Conservation (phyloP, 35 echinoderm and acorn worm species). For the Nesometra sesokonis region DNA sequence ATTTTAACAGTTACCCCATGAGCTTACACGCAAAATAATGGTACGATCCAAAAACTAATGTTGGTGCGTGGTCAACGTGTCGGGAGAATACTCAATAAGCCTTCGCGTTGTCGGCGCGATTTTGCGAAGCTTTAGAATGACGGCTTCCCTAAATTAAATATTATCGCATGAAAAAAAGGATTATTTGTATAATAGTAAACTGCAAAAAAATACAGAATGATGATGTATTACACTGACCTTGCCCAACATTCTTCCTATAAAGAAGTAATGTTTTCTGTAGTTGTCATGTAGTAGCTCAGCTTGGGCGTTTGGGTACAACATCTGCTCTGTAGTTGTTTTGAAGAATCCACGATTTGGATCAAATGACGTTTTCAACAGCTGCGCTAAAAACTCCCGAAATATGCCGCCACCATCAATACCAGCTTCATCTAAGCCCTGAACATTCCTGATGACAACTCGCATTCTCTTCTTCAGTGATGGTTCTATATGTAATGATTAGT, state of each 20-base stretch:
- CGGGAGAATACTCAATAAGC: too few relatives aligned
- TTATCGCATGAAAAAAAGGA: too few relatives aligned
- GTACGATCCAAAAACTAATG: too few relatives aligned
- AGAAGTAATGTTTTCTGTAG: constrained; percentile 78
- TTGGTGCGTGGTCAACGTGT: too few relatives aligned
- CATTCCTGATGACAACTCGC: constrained; percentile 61
- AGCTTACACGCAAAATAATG: too few relatives aligned
- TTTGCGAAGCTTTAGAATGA: too few relatives aligned
- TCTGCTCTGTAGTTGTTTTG: constrained; percentile 61
- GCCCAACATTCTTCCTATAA: constrained; percentile 80
- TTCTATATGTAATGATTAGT: constrained; percentile 22
- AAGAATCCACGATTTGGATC: constrained; percentile 91
- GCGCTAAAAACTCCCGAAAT: constrained; percentile 55
- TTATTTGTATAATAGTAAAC: too few relatives aligned
- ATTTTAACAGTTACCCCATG: too few relatives aligned
- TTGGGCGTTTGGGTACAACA: constrained; percentile 76
- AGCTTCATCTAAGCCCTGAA: constrained; percentile 73
- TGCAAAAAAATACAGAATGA: too few relatives aligned
- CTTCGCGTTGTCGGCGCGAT: too few relatives aligned
- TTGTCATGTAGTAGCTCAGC: constrained; percentile 39
- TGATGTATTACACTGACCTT: constrained; percentile 34
- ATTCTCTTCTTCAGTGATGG: constrained; percentile 64
- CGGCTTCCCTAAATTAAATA: too few relatives aligned
- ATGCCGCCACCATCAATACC: constrained; percentile 83
- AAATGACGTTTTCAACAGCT: constrained; percentile 69